These are phyloP conservation scores for Meghimatium bilineatum DNA, from an alignment of 2,888 invertebrate genomes.

Conservation along the genomic window DNA sequence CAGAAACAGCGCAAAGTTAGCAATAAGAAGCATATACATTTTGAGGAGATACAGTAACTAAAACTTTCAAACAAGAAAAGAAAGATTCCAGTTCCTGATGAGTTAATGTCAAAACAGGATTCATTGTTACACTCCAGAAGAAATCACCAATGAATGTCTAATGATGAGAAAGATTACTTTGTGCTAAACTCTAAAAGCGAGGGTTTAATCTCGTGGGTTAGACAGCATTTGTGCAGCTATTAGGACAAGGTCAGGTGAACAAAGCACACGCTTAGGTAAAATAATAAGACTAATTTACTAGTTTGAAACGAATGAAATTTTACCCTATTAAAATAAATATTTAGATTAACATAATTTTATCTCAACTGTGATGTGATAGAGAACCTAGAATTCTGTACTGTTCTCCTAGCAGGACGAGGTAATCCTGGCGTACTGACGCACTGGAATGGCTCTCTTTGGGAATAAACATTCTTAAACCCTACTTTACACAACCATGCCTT, in stretches of 20 bases:
- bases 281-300: background rate
- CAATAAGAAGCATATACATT: background rate
- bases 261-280: background rate
- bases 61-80: background rate
- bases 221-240: background rate
- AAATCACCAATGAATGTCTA: background rate
- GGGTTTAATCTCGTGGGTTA: too few species aligned
- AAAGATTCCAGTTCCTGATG: background rate
- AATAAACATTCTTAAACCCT: too few species aligned
- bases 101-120: background rate
- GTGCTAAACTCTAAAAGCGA: background rate
- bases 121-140: background rate
- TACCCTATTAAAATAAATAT: background rate
- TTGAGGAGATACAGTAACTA: background rate
- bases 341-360: too few species aligned
- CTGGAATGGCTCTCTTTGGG: too few species aligned
- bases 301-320: background rate
- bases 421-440: too few species aligned
- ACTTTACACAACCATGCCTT: too few species aligned
- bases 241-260: background rate
- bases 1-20: too few species aligned
- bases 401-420: too few species aligned
- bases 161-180: background rate
- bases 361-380: too few species aligned
- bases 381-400: too few species aligned